Base-by-base conservation (phyloP, 2,797 vertebrate species). In the Pelobates cultripes region DNA sequence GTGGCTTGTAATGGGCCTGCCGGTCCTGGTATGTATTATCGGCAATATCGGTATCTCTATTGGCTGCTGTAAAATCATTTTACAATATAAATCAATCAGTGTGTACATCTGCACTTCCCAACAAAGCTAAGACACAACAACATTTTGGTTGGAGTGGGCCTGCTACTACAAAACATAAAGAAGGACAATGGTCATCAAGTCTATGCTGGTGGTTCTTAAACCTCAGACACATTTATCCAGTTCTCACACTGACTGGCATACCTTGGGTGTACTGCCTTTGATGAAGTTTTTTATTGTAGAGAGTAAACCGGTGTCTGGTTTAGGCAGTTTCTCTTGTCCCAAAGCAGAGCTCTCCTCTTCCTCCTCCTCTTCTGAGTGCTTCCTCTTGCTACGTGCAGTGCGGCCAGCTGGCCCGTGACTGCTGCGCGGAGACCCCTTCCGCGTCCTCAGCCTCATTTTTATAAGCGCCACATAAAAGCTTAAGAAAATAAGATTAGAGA, bases 361-460 rank as follows among this genome's bases (percentile, higher is more conserved):
- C 73, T 84, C 82, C 81, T 98, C 96, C 76, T 84, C 82, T 87
- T 98, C 96, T 0, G 96, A 95, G 82, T 96, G 96, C 92, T 95
- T 97, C 93, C 97, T 92, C 93, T 98, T 99, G 83, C 95, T 95
- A 88, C 95, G 93, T 88, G 95, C 90, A 17, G 94, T 92, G 51
- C 95, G 94, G 44, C 93, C 93, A 1, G 93, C 89, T 89, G 94
- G 94, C n/a, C 92, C 89, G 79, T 93, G 94, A 90, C 89, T 93
- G 61, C 95, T 92, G 40, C 97, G 96, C 97, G 97, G 97, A 97
- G 98, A 96, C 91, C 96, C 94, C 61, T 99, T 98, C 85, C 97
- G 94, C 92, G 97, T 97, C 94, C 98, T 98, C 96, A 99, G 97
- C 96, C 96, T 99, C 98, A 99, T 99, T 87, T 95, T 96, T 95